Evolutionary conservation across 2,113 vertebrate species (phyloP), one percentile per base, ranked within the genome.

Genomic region (Petrocephalus zakoni): DNA sequence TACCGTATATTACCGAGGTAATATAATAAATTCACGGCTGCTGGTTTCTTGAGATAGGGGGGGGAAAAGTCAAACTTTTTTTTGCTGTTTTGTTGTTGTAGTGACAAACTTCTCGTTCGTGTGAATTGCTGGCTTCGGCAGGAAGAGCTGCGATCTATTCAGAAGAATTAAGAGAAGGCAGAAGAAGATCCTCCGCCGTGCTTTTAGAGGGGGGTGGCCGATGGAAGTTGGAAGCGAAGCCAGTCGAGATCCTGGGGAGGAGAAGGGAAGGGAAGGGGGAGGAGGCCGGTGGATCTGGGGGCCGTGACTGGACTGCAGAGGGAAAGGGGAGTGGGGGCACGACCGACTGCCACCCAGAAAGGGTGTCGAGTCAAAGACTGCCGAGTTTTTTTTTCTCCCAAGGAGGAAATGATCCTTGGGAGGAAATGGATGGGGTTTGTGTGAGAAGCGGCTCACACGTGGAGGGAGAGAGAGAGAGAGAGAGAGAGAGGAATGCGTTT

Each of bases 381-480:
- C 47, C 51, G 21, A 11, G 61, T 68, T 85, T 86, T 17, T 86
- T 86, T 86, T 42, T 42, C n/a, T n/a, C 42, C 52, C 85, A 86
- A 19, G 15, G 85, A 85, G 82, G 82, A 86, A 86, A 86, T 56
- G 37, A 55, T 87, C 34, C 86, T 37, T 10, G 21, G 21, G 84
- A 85, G 84, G 84, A 85, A 85, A 55, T 25, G 84, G 84, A 53
- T 85, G n/a, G 51, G 47, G 51, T 53, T 29, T 19, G 83, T 85
- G 49, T 52, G 82, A 11, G 37, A 84, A 84, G 81, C 42, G 42
- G 42, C 75, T 34, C 34, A 34, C 75, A 37, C 8, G n/a, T 81
- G 34, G 53, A 19, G 19, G 8, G 61, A 10, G 61, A n/a, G 3
- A 11, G 51, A 9, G 10, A 52, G 47, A 49, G 42, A 49, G 47